Percentiles rank a stretch among this genome's conserved stretches.
phyloP scores from a whole-genome alignment of 2,888 invertebrate species.

The Meteorus cinctellus region DNA sequence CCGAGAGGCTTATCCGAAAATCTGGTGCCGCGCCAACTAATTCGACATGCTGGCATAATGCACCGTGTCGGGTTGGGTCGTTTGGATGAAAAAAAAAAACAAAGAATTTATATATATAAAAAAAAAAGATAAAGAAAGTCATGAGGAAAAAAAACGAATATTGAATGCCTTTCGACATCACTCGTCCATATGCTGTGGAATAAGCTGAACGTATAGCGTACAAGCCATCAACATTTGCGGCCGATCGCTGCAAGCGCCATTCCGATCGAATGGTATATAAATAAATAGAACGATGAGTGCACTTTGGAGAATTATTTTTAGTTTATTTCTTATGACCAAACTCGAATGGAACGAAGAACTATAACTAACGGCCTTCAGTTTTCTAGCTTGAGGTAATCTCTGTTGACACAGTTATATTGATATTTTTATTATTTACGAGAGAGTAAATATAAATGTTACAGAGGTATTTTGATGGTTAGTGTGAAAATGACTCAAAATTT shows the following conservation, averaged over 20 bases:
- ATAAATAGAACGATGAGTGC: slow-evolving; percentile 27
- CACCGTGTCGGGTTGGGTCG: slow-evolving; percentile 25
- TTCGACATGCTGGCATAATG: slow-evolving; percentile 37
- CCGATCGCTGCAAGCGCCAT: slow-evolving; percentile 11
- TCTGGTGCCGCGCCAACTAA: slow-evolving; percentile 41
- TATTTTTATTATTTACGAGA: not conserved
- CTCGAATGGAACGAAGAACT: slow-evolving; percentile 7
- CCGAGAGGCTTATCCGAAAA: slow-evolving; percentile 37
- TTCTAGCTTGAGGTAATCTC: not conserved
- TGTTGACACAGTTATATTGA: not conserved
- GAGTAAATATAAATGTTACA: not conserved
- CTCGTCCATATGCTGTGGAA: slow-evolving; percentile 17
- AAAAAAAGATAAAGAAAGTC: slow-evolving; percentile 29
- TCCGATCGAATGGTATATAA: slow-evolving; percentile 24
- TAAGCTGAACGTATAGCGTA: not conserved
- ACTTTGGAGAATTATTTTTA: slow-evolving; percentile 36
- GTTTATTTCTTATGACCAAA: slow-evolving; percentile 11
- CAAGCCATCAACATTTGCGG: slow-evolving; percentile 19
- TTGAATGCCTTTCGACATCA: slow-evolving; percentile 22
- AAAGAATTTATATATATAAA: not conserved
- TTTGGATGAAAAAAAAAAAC: slow-evolving; percentile 14
- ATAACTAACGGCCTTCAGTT: slow-evolving; percentile 10
- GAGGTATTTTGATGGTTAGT: too few relatives aligned
- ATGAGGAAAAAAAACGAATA: not conserved
- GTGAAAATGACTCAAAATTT: too few relatives aligned